Percentiles rank a stretch among this genome's conserved stretches.
Evolutionary conservation across 2,113 vertebrate species (phyloP).

Genomic region (Sorex fumeus): DNA sequence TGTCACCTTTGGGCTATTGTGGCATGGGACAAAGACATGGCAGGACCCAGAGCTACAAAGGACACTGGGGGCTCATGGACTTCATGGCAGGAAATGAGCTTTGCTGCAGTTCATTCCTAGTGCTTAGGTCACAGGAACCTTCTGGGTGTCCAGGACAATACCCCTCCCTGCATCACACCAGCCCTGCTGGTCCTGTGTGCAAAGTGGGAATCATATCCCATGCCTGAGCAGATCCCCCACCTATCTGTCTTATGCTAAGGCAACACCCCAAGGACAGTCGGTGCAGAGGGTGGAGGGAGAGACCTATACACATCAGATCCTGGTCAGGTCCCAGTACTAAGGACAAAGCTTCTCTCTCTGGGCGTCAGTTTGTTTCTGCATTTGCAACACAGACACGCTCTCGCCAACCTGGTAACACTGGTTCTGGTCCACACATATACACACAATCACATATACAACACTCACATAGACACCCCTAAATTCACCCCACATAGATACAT

Average conservation of each 20-base stretch:
- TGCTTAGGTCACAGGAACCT: not conserved
- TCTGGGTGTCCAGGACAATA: not conserved
- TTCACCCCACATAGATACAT: not conserved
- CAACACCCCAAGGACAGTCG: too few species aligned
- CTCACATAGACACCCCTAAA: too few species aligned
- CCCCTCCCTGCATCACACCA: not conserved
- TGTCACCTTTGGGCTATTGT: not conserved
- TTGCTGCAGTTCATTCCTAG: not conserved
- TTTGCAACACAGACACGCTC: not conserved
- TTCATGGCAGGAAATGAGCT: too few species aligned
- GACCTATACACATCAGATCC: too few species aligned
- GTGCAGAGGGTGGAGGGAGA: too few species aligned
- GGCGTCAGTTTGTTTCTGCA: not conserved
- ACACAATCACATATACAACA: too few species aligned
- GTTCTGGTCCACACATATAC: not conserved
- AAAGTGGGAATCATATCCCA: not conserved
- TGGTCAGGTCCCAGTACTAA: rapidly evolving
- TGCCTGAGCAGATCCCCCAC: not conserved
- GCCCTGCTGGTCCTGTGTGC: not conserved
- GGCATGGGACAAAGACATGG: not conserved
- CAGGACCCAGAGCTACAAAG: not conserved
- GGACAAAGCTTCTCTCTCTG: not conserved
- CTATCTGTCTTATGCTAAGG: not conserved
- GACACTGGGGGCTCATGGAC: not conserved
- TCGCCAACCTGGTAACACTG: not conserved